Base-by-base conservation (phyloP, 35 echinoderm and acorn worm genomes). In the Strongylocentrotus purpuratus region DNA sequence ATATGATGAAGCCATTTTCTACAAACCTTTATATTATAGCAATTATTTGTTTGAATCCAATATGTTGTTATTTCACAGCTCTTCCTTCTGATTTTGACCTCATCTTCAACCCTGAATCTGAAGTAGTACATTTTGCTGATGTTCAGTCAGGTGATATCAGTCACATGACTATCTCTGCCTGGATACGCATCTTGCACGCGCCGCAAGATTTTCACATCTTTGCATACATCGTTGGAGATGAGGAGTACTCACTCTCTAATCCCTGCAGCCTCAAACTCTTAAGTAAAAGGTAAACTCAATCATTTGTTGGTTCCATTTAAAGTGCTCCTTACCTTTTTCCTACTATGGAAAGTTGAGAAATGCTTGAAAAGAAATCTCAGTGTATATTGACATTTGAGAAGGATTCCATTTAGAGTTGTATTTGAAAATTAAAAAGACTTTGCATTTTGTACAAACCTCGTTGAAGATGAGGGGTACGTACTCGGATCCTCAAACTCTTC, bases 211-310 rank as follows among this genome's bases (percentile, higher is more conserved):
- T 93, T n/a, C 91, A 13, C 4, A 31, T 93, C 46, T 52, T 93
- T 0, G 31, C 12, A 22, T 93, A 58, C 48, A 20, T 48, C 32
- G 45, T 93, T 58, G 22, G 31, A 14, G 91, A 93, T 31, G 48
- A 58, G 45, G 91, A 50, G 46, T 93, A 93, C 48, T 93, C 91
- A 12, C 48, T 93, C 5, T 93, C 13, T 5, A 93, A 93, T 93
- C 91, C 48, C 45, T 93, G 91, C 46, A 47, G 46, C 11, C 91
- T 93, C 17, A 47, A 93, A 32, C 17, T 93, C 48, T 46, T 15
- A 55, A 58, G 46, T 50, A 31, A 58, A 47, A 93, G 91, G 91
- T 93, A 46, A 92, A 9, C 46, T 92, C 31, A 92, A 10, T 35
- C 17, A 7, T 89, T 35, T 31, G 1, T 89, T 35, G 15, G 87